Percentiles rank a stretch among this genome's conserved stretches.
Conservation (phyloP, 2,113 vertebrate species). For the Rhombomys opimus region DNA sequence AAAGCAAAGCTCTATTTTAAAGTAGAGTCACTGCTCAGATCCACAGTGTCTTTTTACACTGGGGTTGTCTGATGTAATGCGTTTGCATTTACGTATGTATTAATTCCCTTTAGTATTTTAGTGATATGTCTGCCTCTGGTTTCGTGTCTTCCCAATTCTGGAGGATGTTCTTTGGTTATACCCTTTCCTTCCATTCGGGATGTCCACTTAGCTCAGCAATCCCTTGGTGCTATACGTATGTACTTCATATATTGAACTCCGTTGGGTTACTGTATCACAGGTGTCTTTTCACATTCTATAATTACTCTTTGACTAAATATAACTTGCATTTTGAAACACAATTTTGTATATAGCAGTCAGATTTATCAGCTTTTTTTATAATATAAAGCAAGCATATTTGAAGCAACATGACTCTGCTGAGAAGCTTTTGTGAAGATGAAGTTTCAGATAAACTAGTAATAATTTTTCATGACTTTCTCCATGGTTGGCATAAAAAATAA, state of each 20-base stretch:
- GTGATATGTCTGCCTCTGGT: not conserved
- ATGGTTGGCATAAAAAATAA: not conserved
- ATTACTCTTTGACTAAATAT: not conserved
- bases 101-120: not conserved
- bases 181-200: not conserved
- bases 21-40: not conserved
- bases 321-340: not conserved
- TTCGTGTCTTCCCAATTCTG: not conserved
- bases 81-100: not conserved
- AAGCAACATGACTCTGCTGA: not conserved
- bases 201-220: not conserved
- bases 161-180: not conserved
- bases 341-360: not conserved
- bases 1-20: not conserved
- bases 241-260: not conserved
- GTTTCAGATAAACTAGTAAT: slow-evolving; percentile 36
- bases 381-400: not conserved
- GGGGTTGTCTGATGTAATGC: not conserved
- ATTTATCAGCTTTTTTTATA: not conserved
- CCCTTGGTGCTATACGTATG: not conserved
- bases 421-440: slow-evolving; percentile 31
- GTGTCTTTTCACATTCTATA: not conserved
- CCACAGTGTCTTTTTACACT: not conserved
- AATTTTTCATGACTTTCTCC: slow-evolving; percentile 5
- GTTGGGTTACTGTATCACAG: slow-evolving; percentile 67